Percentiles rank a stretch among this genome's conserved stretches.
Conservation (phyloP, 2,888 invertebrate species). For the Habroteleia sp. region DNA sequence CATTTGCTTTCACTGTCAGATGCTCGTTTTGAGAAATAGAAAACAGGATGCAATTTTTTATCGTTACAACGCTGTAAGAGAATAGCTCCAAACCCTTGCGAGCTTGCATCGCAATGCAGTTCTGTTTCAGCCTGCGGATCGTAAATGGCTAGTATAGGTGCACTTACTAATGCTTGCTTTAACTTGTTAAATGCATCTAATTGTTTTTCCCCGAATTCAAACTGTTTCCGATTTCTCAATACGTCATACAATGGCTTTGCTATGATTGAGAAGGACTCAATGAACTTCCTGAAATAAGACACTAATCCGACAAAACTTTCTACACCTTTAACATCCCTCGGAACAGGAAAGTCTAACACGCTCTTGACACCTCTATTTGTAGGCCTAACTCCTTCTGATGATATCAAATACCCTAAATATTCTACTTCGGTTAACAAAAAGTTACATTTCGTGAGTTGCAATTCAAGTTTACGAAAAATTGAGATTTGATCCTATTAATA, state of each 20-base stretch:
- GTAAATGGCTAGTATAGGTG: constrained; percentile 64
- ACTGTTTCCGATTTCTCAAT: constrained; percentile 4
- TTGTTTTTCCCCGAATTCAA: constrained; percentile 12
- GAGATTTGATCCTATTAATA: too few relatives aligned
- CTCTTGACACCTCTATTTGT: constrained; percentile 67
- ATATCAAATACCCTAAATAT: constrained; percentile 72
- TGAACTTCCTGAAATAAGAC: constrained; percentile 48
- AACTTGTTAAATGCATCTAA: constrained; percentile 1
- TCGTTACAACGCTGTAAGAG: constrained; percentile 70
- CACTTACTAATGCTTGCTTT: constrained; percentile 2
- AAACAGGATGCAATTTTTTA: constrained; percentile 68
- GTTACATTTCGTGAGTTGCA: constrained; percentile 71
- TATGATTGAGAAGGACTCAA: constrained; percentile 8
- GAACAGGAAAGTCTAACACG: constrained; percentile 68
- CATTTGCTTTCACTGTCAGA: constrained; percentile 67
- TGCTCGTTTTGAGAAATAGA: constrained; percentile 70
- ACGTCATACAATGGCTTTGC: constrained; percentile 17
- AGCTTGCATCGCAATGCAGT: constrained; percentile 72
- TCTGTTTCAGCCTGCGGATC: constrained; percentile 70
- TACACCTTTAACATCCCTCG: constrained; percentile 50
- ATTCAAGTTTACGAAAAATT: constrained; percentile 59
- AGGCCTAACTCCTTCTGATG: constrained; percentile 67
- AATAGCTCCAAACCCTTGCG: constrained; percentile 69
- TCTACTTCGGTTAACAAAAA: constrained; percentile 68
- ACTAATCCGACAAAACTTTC: constrained; percentile 23